A percentile compares a stretch with the other conserved stretches of the same genome.
These are phyloP conservation scores for Poecilia velifera DNA, from an alignment of 2,797 vertebrate species.

Conservation along the genomic window DNA sequence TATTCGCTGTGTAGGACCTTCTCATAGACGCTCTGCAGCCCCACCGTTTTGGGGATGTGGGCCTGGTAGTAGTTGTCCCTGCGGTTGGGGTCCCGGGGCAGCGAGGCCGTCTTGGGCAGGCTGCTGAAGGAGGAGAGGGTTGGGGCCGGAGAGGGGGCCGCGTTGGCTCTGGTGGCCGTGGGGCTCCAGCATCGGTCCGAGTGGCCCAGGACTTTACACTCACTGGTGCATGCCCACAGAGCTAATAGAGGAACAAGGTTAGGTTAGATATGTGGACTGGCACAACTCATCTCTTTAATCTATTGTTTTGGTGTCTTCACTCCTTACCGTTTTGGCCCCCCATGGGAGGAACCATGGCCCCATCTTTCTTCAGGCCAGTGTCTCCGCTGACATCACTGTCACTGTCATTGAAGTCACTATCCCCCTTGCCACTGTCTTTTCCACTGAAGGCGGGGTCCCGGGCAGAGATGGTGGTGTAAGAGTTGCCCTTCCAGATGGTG, in stretches of 20 bases:
- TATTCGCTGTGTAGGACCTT: slow-evolving; percentile 93
- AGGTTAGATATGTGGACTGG: background rate
- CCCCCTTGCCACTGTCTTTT: slow-evolving; percentile 96
- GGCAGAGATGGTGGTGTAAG: slow-evolving; percentile 91
- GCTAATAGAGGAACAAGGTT: slow-evolving; percentile 66
- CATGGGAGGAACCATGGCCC: slow-evolving; percentile 64
- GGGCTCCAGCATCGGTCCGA: slow-evolving; percentile 98
- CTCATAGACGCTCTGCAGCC: slow-evolving; percentile 95
- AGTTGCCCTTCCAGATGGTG: slow-evolving; percentile 95
- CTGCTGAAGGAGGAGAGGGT: slow-evolving; percentile 85
- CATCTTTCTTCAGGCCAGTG: slow-evolving; percentile 89
- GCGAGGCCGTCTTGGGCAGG: slow-evolving; percentile 88
- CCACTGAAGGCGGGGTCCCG: slow-evolving; percentile 94
- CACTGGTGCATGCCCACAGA: slow-evolving; percentile 95
- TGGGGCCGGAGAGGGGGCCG: slow-evolving; percentile 73
- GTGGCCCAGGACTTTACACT: slow-evolving; percentile 97
- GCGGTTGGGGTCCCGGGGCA: slow-evolving; percentile 89
- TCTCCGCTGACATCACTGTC: slow-evolving; percentile 95
- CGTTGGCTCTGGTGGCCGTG: slow-evolving; percentile 84
- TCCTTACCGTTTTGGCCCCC: slow-evolving; percentile 88
- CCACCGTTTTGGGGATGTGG: slow-evolving; percentile 92
- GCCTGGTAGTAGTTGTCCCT: slow-evolving; percentile 94
- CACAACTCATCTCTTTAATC: background rate
- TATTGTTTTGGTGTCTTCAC: background rate
- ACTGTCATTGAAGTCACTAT: slow-evolving; percentile 98